Base-by-base conservation (phyloP, 37 sponge, comb jelly and placozoan species). In the Chondrilla cf. caribensis region DNA sequence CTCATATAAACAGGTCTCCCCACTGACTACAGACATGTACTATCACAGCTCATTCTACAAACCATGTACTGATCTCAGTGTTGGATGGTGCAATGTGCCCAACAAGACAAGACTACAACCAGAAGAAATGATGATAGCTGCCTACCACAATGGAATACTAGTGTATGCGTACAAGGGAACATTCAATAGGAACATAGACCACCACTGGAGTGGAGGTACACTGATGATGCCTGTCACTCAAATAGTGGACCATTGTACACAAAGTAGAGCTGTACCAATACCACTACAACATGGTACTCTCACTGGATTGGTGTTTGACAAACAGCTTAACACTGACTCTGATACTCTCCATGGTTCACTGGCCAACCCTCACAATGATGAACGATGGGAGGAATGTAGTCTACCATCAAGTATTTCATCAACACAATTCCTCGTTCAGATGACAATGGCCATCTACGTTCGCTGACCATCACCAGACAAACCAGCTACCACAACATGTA, bases 11-110 rank as follows among this genome's bases (percentile, higher is more conserved):
- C 64, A 80, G 62, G 62, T 60, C 21, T 38, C 39, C n/a, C 65
- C 81, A 29, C 62, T 59, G 37, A 60, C 81, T 37, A 80, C 81
- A 60, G 39, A 80, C 65, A 80, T 80, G 81, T 80, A 38, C 81
- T 80, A 60, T 22, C 62, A 60, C 81, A 60, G 62, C 17, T 25
- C 22, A 29, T 60, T 35, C 81, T 60, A 59, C 81, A 80, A 31
- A 58, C 60, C 62, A 41, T 80, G 81, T 59, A 33, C 41, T 32
- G 40, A 58, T 47, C 62, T 60, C 38, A 36, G 19, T 22, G 37
- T 24, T 35, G 81, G 81, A 35, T 80, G 81, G 81, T 80, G 64
- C 62, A 80, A 80, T 59, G 40, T 80, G 6, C 81, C 81, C 24
- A 80, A 36, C 41, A 80, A 80, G 62, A 33, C 24, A 19, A 58